Conservation (phyloP, 2,113 vertebrate genomes). For the Proteles cristata region DNA sequence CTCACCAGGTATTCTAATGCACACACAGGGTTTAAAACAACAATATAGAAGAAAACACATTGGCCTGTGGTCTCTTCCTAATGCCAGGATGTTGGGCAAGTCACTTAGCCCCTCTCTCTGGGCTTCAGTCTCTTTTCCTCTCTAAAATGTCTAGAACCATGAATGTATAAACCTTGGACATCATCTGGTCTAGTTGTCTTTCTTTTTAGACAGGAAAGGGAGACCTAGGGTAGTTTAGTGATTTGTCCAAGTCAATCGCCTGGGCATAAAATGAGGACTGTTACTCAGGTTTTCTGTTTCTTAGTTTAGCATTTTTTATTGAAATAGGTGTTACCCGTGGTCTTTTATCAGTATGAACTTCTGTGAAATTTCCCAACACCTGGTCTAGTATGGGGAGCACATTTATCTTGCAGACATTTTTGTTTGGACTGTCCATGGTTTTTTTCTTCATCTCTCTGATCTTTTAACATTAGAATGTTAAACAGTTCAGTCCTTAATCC, state of each 20-base stretch:
- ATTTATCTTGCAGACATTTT: constrained; percentile 4
- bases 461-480: neutral
- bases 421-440: neutral
- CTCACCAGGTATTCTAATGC: neutral
- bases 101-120: neutral
- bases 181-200: neutral
- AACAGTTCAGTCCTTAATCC: neutral
- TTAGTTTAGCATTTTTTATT: constrained; percentile 25
- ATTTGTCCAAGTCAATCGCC: neutral
- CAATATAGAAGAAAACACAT: neutral
- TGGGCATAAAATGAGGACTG: constrained; percentile 27
- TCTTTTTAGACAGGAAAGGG: constrained; percentile 35
- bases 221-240: neutral
- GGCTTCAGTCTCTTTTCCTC: constrained; percentile 29
- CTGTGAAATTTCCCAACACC: neutral
- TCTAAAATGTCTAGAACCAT: constrained; percentile 31
- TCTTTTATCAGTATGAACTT: neutral
- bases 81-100: neutral
- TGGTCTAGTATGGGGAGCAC: neutral
- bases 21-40: neutral
- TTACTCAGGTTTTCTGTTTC: neutral
- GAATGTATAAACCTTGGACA: neutral
- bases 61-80: neutral
- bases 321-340: neutral
- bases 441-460: constrained; percentile 28